Evolutionary conservation across 2,113 vertebrate species (phyloP), one percentile per base, ranked within the genome.

Genomic region (Chrysemys picta): DNA sequence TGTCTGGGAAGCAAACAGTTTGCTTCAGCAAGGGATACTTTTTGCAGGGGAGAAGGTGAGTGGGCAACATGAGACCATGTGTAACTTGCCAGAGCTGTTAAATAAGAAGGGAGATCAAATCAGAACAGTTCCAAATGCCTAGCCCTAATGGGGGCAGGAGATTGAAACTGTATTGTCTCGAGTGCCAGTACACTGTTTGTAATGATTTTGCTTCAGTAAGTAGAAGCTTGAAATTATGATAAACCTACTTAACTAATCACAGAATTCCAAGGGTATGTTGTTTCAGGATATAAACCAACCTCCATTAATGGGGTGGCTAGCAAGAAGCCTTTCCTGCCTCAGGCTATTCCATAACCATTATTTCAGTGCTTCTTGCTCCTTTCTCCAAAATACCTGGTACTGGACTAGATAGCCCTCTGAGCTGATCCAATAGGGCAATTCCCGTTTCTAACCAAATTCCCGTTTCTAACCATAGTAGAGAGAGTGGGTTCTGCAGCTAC

Each of bases 1-100:
- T 24, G 6, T 35, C 10, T 5, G 3, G 25, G 22, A n/a, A 89
- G 45, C 1, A 0, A 31, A 59, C 19, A 2, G 49, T 1, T 38
- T 80, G 38, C 16, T 78, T 57, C 42, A 25, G 42, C 62, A 84
- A 88, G 24, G 82, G 49, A 45, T 62, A 13, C 42, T 78, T 13
- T 2, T 8, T 1, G 10, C 79, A 21, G 4, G 82, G 65, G 80
- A 56, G 35, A 24, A 10, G 49, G 54, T n/a, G 25, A 80, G 57
- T 6, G 85, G 31, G 13, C 22, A 82, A 19, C 13, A 6, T 21
- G 4, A 29, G 50, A 83, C 14, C 3, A 0, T 5, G 25, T 57
- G 31, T 21, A 83, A 56, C 25, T 89, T 57, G 49, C 56, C 45
- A 85, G 29, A 62, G n/a, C 31, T 76, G 31, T 50, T 85, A 76